These are phyloP conservation scores for Spatulosminthurus flaviceps DNA, from an alignment of 2,888 invertebrate species.

Conservation along the genomic window DNA sequence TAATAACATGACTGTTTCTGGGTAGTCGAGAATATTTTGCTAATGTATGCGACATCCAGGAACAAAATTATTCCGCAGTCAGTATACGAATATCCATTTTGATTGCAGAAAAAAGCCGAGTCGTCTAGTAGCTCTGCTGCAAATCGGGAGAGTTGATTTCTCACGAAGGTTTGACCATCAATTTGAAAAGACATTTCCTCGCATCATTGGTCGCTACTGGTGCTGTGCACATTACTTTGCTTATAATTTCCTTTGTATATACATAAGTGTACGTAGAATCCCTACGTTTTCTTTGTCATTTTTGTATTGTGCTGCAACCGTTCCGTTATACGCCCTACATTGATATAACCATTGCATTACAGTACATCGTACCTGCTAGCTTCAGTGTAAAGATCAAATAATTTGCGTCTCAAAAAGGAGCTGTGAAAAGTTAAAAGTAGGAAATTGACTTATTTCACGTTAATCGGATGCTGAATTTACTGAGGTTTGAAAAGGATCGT, in stretches of 20 bases:
- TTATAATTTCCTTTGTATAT: neutral
- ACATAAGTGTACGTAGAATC: neutral
- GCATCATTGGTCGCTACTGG: conserved; percentile 34
- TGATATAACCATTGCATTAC: neutral
- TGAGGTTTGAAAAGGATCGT: neutral
- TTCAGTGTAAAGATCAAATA: neutral
- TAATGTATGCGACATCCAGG: too few relatives aligned
- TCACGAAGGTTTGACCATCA: conserved; percentile 31
- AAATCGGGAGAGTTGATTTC: conserved; percentile 48
- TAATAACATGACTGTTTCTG: too few relatives aligned
- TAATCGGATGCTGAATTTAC: neutral
- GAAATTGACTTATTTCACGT: neutral
- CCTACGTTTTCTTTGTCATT: neutral
- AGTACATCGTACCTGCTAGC: conserved; percentile 6
- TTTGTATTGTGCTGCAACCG: neutral
- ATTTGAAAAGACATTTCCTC: conserved; percentile 45
- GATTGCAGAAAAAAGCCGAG: conserved; percentile 45
- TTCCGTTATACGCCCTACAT: neutral
- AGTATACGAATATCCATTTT: too few relatives aligned
- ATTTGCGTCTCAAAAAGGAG: neutral
- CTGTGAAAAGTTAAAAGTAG: neutral
- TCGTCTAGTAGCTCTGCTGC: conserved; percentile 32
- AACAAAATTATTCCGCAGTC: too few relatives aligned
- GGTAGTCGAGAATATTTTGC: too few relatives aligned
- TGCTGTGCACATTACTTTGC: conserved; percentile 27